Evolutionary conservation across 2,888 invertebrate species (phyloP).

Genomic region (Sarcophaga carnaria): DNA sequence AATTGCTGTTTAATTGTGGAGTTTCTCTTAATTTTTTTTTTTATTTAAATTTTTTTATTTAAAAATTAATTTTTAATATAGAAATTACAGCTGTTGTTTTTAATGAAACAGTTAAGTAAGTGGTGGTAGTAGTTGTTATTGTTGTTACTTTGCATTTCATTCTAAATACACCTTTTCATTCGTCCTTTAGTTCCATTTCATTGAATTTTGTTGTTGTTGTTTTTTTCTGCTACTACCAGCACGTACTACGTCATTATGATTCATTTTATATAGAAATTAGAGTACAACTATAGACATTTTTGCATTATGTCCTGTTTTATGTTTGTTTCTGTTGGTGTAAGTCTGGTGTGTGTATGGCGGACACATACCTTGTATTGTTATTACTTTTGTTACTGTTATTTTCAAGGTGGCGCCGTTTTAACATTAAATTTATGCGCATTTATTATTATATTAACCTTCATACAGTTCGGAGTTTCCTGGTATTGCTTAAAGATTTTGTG

Average conservation of each 20-base stretch:
- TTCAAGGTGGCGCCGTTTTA: slow-evolving; percentile 41
- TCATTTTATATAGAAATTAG: background rate
- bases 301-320: background rate
- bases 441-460: background rate
- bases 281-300: background rate
- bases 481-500: background rate
- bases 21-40: background rate
- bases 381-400: background rate
- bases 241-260: slow-evolving; percentile 28
- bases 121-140: background rate
- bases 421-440: slow-evolving; percentile 4
- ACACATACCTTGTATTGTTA: background rate
- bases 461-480: background rate
- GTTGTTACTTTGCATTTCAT: background rate
- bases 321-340: background rate
- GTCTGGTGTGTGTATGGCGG: background rate
- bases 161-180: slow-evolving; percentile 25
- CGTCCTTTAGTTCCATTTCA: slow-evolving; percentile 27
- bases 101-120: background rate
- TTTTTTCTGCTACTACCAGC: background rate
- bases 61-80: background rate
- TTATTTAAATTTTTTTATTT: background rate
- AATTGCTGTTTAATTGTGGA: slow-evolving; percentile 43
- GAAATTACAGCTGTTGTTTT: slow-evolving; percentile 50
- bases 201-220: slow-evolving; percentile 4